phyloP scores from a whole-genome alignment of 2,113 vertebrate species.

The Myiagra hebetior region DNA sequence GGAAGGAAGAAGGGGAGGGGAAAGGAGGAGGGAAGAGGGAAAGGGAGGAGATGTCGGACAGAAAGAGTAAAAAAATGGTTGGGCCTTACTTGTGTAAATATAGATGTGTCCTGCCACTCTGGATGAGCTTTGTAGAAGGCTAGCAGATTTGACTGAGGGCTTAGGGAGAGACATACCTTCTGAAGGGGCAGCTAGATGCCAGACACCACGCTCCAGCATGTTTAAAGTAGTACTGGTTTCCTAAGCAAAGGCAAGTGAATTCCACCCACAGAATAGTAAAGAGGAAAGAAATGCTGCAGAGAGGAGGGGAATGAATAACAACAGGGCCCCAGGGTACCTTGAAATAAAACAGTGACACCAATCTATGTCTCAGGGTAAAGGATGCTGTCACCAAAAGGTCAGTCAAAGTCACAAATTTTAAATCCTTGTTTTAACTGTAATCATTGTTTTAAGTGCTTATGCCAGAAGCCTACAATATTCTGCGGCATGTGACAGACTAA shows the following conservation, averaged over 20 bases:
- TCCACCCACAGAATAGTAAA: background rate
- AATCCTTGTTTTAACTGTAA: background rate
- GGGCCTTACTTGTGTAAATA: background rate
- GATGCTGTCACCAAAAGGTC: background rate
- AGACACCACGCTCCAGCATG: background rate
- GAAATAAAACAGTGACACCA: background rate
- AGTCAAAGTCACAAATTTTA: background rate
- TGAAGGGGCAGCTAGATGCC: background rate
- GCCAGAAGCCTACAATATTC: slow-evolving; percentile 2
- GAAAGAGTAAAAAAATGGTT: background rate
- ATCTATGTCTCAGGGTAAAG: background rate
- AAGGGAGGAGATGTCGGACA: accelerated
- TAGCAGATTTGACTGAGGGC: background rate
- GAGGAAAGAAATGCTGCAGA: background rate
- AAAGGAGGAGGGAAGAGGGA: background rate
- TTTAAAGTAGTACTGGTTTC: background rate
- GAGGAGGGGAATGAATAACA: background rate
- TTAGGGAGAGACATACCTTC: background rate
- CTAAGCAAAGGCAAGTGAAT: background rate
- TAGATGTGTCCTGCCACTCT: background rate
- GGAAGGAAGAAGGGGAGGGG: too few relatives aligned
- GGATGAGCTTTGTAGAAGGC: background rate
- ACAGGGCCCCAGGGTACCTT: background rate
- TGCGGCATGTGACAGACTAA: background rate
- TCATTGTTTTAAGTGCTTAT: background rate